Evolutionary conservation across 2,888 invertebrate genomes (phyloP), one percentile per base, ranked within the genome.

Genomic region (Acleris laterana): DNA sequence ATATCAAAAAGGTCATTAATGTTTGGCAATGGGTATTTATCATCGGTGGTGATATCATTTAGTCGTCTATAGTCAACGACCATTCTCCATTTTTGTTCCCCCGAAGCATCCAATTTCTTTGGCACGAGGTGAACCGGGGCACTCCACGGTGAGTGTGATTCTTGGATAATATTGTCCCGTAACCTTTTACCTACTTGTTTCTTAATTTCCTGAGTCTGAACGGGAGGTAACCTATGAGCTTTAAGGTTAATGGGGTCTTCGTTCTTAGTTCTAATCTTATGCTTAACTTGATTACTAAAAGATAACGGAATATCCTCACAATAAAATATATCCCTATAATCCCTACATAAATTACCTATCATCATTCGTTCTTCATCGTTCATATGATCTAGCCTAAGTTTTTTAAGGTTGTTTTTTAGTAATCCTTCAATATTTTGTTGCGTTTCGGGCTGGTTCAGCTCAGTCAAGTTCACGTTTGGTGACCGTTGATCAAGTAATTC

Each of bases 101-200:
- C 80, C 0, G 72, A 70, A 0, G 77, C 69, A 44, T 83, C 83
- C 5, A 70, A 13, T 70, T 84, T 83, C 60, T 85, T 82, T 0
- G 81, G 80, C 0, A 85, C 83, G 32, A 84, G 68, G 71, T 81
- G 82, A 2, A 83, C 74, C 1, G 81, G 83, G 11, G 75, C 74
- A 50, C 74, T 79, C 78, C 80, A 85, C 0, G 82, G 85, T 5
- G 78, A 79, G 17, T 71, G 62, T 0, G 73, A 74, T 13, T 76
- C 76, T 58, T 71, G 64, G 11, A 85, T 82, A 5, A 84, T 76
- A 32, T 77, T 76, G 57, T 83, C 70, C 4, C 74, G 53, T 69
- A 81, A 64, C 61, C 82, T n/a, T 68, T 77, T 72, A 9, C 75
- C 60, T 46, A 79, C 75, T 70, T 83, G 79, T 17, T 53, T 73